These are phyloP conservation scores for Larimichthys crocea DNA, from an alignment of 2,113 vertebrate species.

Conservation along the genomic window DNA sequence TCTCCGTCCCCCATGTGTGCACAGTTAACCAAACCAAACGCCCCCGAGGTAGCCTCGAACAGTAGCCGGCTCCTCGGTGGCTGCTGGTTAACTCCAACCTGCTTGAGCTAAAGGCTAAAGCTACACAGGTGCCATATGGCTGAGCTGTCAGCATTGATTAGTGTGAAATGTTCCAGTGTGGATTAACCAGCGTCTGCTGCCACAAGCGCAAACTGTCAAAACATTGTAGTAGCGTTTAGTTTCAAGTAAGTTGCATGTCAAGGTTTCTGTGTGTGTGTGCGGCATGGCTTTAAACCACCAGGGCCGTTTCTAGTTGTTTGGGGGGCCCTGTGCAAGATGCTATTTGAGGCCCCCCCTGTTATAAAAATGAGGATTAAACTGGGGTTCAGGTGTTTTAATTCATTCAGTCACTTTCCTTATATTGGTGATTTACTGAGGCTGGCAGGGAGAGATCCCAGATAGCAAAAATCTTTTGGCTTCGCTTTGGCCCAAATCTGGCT, in stretches of 20 bases:
- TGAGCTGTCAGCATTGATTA: constrained; percentile 75
- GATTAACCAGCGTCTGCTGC: constrained; percentile 76
- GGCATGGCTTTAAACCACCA: not conserved
- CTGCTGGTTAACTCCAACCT: constrained; percentile 21
- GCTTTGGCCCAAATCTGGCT: too few species aligned
- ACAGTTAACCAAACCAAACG: not conserved
- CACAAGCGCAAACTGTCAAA: constrained; percentile 49
- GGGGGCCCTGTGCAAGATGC: too few species aligned
- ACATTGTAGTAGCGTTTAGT: constrained; percentile 61
- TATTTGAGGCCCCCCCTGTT: too few species aligned
- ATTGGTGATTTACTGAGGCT: too few species aligned
- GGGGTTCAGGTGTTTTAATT: too few species aligned
- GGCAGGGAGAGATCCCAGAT: too few species aligned
- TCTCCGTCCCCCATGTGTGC: fast-evolving
- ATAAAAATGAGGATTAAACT: too few species aligned
- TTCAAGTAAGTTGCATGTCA: not conserved
- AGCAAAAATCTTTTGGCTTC: too few species aligned
- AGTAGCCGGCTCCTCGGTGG: not conserved
- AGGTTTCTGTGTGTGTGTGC: not conserved
- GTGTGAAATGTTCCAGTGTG: constrained; percentile 60
- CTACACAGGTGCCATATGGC: constrained; percentile 69
- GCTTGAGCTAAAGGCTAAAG: constrained; percentile 49
- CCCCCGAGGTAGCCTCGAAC: not conserved
- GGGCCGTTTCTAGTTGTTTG: too few species aligned
- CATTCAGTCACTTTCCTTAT: too few species aligned